Percentiles rank a stretch among this genome's conserved stretches.
These are phyloP conservation scores for Chrysodeixis includens DNA, from an alignment of 2,888 invertebrate genomes.

Conservation along the genomic window DNA sequence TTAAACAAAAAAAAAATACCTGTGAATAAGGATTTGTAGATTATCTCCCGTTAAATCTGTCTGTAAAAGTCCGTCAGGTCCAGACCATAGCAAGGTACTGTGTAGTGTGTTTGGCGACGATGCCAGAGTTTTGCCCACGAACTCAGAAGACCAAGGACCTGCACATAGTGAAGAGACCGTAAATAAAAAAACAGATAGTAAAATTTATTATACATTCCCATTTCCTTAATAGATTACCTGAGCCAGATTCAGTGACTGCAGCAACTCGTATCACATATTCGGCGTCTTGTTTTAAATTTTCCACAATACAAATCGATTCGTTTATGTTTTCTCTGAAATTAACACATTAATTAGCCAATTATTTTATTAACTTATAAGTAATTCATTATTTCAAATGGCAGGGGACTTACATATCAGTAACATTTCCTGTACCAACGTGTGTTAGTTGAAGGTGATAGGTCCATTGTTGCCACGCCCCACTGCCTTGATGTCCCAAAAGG, in stretches of 20 bases:
- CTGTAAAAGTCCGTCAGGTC: constrained; percentile 92
- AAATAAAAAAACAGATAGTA: not conserved
- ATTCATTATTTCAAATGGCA: too few species aligned
- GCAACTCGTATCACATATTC: constrained; percentile 94
- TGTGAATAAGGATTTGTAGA: constrained; percentile 91
- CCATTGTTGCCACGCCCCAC: constrained; percentile 92
- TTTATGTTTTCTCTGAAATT: constrained; percentile 82
- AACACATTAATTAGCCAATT: not conserved
- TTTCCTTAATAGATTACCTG: constrained; percentile 69
- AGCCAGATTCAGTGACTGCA: constrained; percentile 93
- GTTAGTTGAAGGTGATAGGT: constrained; percentile 93
- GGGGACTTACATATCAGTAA: constrained; percentile 76
- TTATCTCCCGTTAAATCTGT: constrained; percentile 95
- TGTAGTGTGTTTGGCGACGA: constrained; percentile 87
- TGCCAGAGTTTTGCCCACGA: constrained; percentile 92
- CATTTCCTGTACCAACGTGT: constrained; percentile 79
- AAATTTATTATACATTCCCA: not conserved
- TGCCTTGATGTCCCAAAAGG: constrained; percentile 92
- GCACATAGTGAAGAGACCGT: constrained; percentile 22
- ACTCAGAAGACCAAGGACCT: constrained; percentile 95
- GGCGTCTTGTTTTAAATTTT: constrained; percentile 92
- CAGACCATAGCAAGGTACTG: constrained; percentile 93
- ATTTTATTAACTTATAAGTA: not conserved
- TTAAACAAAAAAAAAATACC: constrained; percentile 56
- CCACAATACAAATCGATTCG: constrained; percentile 91